Conservation (phyloP, 1,140 invertebrate species). For the Ephestia elutella region DNA sequence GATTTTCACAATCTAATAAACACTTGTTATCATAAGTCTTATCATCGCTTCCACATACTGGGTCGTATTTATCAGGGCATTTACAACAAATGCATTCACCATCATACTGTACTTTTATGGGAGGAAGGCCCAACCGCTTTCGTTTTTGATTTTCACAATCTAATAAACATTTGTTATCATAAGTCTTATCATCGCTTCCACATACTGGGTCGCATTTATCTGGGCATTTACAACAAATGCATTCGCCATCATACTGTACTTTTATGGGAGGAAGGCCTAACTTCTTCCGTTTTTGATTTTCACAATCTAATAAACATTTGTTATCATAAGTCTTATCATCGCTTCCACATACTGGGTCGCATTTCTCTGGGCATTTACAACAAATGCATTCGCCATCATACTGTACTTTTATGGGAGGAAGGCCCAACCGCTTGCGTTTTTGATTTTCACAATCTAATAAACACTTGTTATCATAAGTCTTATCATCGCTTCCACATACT, state of each 20-base stretch:
- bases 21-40: no score
- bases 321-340: slow-evolving; percentile 23
- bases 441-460: slow-evolving; percentile 41
- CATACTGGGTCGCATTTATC: slow-evolving; percentile 18
- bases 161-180: slow-evolving; percentile 30
- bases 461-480: no score
- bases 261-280: slow-evolving; percentile 5
- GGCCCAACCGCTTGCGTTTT: slow-evolving; percentile 6
- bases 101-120: no score
- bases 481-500: no score
- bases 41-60: no score
- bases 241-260: slow-evolving; percentile 20
- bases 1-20: no score
- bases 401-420: slow-evolving; percentile 4
- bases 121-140: no score
- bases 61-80: no score
- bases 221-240: slow-evolving; percentile 17
- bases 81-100: no score
- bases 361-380: no score
- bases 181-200: slow-evolving; percentile 30
- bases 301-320: slow-evolving; percentile 17
- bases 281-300: slow-evolving; percentile 17
- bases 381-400: slow-evolving; percentile 17
- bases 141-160: no score
- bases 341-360: slow-evolving; percentile 21